Evolutionary conservation across 2,888 invertebrate genomes (phyloP).

Genomic region (Fragum fragum): DNA sequence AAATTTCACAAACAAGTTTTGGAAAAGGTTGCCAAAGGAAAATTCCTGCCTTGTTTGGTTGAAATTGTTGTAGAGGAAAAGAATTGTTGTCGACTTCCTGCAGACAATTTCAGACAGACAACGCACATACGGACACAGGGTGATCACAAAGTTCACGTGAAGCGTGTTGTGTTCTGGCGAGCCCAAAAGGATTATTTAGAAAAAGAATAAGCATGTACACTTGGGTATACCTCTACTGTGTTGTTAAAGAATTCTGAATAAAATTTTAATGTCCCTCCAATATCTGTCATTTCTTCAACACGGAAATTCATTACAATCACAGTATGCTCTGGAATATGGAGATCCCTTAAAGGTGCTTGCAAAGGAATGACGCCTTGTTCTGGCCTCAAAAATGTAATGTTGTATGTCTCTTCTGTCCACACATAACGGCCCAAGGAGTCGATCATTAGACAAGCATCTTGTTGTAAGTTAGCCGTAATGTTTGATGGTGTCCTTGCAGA

Average conservation of each 20-base stretch:
- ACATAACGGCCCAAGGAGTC: constrained; percentile 69
- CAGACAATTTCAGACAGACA: too few species aligned
- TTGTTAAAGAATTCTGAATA: constrained; percentile 21
- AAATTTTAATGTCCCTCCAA: constrained; percentile 91
- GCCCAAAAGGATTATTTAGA: background rate
- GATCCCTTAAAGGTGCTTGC: constrained; percentile 64
- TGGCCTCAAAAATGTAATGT: constrained; percentile 69
- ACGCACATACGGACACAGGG: background rate
- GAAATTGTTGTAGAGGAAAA: too few species aligned
- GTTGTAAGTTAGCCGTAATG: constrained; percentile 14
- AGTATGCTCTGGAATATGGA: constrained; percentile 66
- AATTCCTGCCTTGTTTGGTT: too few species aligned
- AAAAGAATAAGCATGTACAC: too few species aligned
- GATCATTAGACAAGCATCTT: constrained; percentile 66
- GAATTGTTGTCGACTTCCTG: too few species aligned
- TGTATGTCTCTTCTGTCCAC: constrained; percentile 63
- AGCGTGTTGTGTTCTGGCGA: background rate
- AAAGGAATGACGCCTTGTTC: constrained; percentile 87
- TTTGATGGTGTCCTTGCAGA: background rate
- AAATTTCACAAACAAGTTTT: too few species aligned
- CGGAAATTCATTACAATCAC: constrained; percentile 90
- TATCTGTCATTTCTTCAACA: constrained; percentile 91
- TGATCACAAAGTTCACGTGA: constrained; percentile 3
- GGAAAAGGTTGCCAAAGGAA: too few species aligned
- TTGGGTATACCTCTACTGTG: constrained; percentile 5